Percentiles rank a stretch among this genome's conserved stretches.
These are phyloP conservation scores for Crotalus horridus DNA, from an alignment of 2,113 vertebrate genomes.

Conservation along the genomic window DNA sequence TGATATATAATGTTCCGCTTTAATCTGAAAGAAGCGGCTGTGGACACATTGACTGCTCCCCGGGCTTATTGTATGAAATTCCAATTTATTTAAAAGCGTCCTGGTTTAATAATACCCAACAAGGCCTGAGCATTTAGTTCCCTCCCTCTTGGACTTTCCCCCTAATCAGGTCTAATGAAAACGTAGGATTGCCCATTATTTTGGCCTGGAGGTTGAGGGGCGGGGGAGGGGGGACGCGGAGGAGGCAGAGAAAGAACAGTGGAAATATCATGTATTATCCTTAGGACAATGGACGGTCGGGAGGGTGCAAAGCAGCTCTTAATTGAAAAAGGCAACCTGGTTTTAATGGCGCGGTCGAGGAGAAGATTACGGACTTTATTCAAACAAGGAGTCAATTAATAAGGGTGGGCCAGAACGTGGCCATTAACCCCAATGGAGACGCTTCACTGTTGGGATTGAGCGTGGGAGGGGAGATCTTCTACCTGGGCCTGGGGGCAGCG, in stretches of 20 bases:
- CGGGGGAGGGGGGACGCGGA: not conserved
- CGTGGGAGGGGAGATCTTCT: slow-evolving; percentile 34
- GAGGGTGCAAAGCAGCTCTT: slow-evolving; percentile 71
- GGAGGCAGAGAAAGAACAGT: slow-evolving; percentile 33
- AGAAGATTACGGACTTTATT: slow-evolving; percentile 84
- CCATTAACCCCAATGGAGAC: slow-evolving; percentile 74
- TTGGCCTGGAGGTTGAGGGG: not conserved
- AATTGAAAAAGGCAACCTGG: slow-evolving; percentile 80
- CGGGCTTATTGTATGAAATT: slow-evolving; percentile 66
- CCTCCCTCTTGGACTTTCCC: slow-evolving; percentile 54
- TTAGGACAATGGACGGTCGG: slow-evolving; percentile 75
- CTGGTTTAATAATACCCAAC: slow-evolving; percentile 54
- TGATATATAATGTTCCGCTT: slow-evolving; percentile 11
- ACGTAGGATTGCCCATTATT: slow-evolving; percentile 69
- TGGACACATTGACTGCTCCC: slow-evolving; percentile 33
- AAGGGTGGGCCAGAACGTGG: slow-evolving; percentile 71
- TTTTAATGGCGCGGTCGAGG: slow-evolving; percentile 78
- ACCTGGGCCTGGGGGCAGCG: slow-evolving; percentile 57
- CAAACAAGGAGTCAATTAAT: slow-evolving; percentile 85
- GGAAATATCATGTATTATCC: slow-evolving; percentile 75
- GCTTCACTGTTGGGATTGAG: slow-evolving; percentile 60
- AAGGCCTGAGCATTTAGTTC: slow-evolving; percentile 58
- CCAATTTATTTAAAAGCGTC: slow-evolving; percentile 73
- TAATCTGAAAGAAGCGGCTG: slow-evolving; percentile 64
- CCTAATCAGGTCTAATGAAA: slow-evolving; percentile 72